Conservation (phyloP, 2,888 invertebrate species). For the Caenorhabditis japonica region DNA sequence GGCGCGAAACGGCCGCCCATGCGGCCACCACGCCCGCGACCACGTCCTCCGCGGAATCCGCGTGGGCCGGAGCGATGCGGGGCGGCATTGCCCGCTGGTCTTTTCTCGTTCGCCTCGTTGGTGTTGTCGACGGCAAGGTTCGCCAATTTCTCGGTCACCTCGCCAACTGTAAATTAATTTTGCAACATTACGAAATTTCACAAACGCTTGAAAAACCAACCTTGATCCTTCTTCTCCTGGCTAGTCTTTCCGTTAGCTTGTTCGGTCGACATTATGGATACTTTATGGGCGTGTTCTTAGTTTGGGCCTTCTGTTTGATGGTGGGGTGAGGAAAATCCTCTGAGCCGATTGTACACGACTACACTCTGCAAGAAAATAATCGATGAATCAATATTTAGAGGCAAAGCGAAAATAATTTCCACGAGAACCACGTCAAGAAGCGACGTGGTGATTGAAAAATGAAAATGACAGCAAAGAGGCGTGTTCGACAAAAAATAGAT, state of each 20-base stretch:
- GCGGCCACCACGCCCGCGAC: conserved; percentile 38
- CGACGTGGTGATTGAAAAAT: background rate
- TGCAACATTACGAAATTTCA: background rate
- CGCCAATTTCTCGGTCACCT: conserved; percentile 56
- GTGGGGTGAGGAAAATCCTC: conserved; percentile 59
- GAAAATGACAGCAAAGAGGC: no score
- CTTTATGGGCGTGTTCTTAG: conserved; percentile 46
- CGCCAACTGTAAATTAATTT: conserved; percentile 42
- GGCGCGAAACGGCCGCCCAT: conserved; percentile 7
- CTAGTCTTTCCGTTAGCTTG: conserved; percentile 32
- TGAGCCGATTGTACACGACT: conserved; percentile 53
- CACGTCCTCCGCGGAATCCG: conserved; percentile 20
- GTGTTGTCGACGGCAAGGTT: conserved; percentile 56
- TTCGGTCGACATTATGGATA: conserved; percentile 53
- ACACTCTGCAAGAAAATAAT: conserved; percentile 46
- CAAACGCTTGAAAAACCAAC: background rate
- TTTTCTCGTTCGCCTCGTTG: conserved; percentile 48
- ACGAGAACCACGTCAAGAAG: conserved; percentile 3
- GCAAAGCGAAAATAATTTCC: conserved; percentile 16
- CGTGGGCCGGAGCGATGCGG: conserved; percentile 10
- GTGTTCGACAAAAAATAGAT: no score
- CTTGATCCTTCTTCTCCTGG: conserved; percentile 35
- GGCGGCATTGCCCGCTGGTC: no score
- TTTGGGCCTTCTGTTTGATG: conserved; percentile 48
- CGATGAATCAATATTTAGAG: conserved; percentile 8